These are phyloP conservation scores for Harlomillsia oculata DNA, from an alignment of 1,140 invertebrate genomes.

Conservation along the genomic window DNA sequence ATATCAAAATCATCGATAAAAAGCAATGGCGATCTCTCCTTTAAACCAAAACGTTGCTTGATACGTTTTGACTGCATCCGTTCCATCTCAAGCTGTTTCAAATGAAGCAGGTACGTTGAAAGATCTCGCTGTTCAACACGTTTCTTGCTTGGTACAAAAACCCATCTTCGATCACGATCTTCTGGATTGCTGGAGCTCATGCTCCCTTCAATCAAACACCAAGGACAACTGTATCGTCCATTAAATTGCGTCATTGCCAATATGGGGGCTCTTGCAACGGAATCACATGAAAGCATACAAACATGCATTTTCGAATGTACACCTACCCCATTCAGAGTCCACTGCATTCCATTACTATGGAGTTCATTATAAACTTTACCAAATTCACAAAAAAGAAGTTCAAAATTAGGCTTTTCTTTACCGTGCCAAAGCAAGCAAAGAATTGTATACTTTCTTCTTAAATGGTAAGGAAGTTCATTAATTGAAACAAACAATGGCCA, in stretches of 20 bases:
- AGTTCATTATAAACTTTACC: neutral
- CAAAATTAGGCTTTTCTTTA: constrained; percentile 7
- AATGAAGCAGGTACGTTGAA: neutral
- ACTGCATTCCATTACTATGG: neutral
- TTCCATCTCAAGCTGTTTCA: neutral
- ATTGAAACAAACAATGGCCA: constrained; percentile 38
- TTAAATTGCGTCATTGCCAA: constrained; percentile 19
- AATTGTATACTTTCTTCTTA: constrained; percentile 23
- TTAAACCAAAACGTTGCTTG: constrained; percentile 21
- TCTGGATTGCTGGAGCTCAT: constrained; percentile 21
- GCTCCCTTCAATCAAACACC: constrained; percentile 23
- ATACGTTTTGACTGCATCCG: neutral
- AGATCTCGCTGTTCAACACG: neutral
- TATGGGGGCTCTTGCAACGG: constrained; percentile 3
- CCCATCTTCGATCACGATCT: constrained; percentile 15
- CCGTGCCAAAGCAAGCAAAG: constrained; percentile 27
- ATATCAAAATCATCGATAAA: constrained; percentile 32
- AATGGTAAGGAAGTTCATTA: constrained; percentile 37
- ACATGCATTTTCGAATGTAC: neutral
- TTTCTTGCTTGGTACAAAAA: neutral
- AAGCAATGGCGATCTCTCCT: constrained; percentile 22
- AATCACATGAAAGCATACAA: neutral
- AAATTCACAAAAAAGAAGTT: constrained; percentile 5
- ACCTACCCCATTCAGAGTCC: neutral
- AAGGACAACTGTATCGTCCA: constrained; percentile 14